Evolutionary conservation across 2,113 vertebrate species (phyloP).

Genomic region (Pterophyllum scalare): DNA sequence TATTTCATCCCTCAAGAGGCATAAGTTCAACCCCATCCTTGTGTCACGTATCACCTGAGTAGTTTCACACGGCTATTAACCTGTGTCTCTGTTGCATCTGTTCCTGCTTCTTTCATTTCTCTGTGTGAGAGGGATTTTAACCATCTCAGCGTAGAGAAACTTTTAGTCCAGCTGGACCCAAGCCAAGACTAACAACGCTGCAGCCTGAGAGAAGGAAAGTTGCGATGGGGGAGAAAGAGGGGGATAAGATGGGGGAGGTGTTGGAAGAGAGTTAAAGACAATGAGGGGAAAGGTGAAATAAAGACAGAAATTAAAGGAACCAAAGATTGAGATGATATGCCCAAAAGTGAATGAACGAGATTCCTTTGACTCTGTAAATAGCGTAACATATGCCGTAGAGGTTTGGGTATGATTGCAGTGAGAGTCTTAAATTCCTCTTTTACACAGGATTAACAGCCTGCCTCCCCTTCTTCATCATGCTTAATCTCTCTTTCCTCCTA

Average conservation of each 20-base stretch:
- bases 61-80: neutral
- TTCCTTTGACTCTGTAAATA: neutral
- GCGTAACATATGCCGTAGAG: neutral
- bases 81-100: neutral
- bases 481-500: conserved; percentile 24
- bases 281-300: conserved; percentile 27
- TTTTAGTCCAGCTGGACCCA: conserved; percentile 31
- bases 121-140: conserved; percentile 45
- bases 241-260: conserved; percentile 25
- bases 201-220: conserved; percentile 40
- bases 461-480: neutral
- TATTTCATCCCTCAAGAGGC: neutral
- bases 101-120: conserved; percentile 9
- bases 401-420: conserved; percentile 49
- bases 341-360: neutral
- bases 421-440: conserved; percentile 45
- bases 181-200: conserved; percentile 61
- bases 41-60: neutral
- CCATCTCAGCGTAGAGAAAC: conserved; percentile 34
- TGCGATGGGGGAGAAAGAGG: conserved; percentile 13
- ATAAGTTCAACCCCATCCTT: neutral
- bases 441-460: conserved; percentile 35
- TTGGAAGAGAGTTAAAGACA: conserved; percentile 10
- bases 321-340: neutral
- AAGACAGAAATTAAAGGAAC: neutral